These are phyloP conservation scores for Euspilapteryx auroguttella DNA, from an alignment of 2,888 invertebrate genomes.

Conservation along the genomic window DNA sequence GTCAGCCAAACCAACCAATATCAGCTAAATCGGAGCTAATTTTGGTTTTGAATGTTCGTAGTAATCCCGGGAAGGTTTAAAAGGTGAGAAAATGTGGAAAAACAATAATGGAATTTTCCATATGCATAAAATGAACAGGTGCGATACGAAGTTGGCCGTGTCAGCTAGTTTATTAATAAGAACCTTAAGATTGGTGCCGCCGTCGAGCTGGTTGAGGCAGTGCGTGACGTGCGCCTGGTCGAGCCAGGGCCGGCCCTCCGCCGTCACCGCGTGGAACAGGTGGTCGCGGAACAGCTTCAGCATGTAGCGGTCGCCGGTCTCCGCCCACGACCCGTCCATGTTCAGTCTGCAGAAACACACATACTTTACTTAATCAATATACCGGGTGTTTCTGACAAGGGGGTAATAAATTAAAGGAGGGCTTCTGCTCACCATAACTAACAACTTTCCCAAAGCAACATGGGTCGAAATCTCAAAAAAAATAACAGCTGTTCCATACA, in stretches of 20 bases:
- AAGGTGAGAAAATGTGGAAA: background rate
- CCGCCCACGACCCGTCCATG: constrained; percentile 93
- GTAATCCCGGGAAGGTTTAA: background rate
- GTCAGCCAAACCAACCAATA: too few relatives aligned
- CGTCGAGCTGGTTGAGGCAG: constrained; percentile 90
- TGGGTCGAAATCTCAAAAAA: too few relatives aligned
- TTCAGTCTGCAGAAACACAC: constrained; percentile 75
- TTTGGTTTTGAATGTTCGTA: background rate
- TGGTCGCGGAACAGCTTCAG: constrained; percentile 97
- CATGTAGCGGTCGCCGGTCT: constrained; percentile 98
- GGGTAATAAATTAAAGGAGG: too few relatives aligned
- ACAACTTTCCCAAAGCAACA: too few relatives aligned
- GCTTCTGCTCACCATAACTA: too few relatives aligned
- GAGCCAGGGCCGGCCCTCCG: constrained; percentile 92
- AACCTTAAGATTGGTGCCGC: constrained; percentile 79
- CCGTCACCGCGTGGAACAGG: constrained; percentile 92
- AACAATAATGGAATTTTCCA: too few relatives aligned
- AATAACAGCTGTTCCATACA: too few relatives aligned
- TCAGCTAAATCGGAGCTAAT: too few relatives aligned
- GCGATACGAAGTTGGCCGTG: background rate
- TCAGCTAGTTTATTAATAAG: background rate
- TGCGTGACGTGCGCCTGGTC: constrained; percentile 95
- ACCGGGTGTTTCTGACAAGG: too few relatives aligned
- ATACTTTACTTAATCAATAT: too few relatives aligned
- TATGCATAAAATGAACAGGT: too few relatives aligned